A percentile compares a stretch with the other conserved stretches of the same genome.
Conservation (phyloP, 2,888 invertebrate species). For the Chloromyia formosa region DNA sequence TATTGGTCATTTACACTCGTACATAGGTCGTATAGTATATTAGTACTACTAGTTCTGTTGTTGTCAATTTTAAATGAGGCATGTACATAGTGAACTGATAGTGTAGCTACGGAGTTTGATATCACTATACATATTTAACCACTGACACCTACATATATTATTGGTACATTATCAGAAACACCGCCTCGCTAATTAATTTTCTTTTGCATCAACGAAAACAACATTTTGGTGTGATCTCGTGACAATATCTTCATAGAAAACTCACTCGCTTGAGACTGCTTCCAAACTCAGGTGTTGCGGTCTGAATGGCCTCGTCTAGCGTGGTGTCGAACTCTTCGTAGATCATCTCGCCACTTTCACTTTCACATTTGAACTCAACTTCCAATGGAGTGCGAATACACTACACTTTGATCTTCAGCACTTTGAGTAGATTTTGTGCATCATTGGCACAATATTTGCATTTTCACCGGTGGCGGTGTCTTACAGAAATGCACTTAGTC, state of each 20-base stretch:
- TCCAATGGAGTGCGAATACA: too few species aligned
- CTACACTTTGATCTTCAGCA: not conserved
- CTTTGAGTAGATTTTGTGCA: not conserved
- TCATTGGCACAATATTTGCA: not conserved
- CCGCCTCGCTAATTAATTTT: too few species aligned
- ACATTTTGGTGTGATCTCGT: too few species aligned
- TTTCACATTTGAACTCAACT: constrained; percentile 2
- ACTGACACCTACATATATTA: too few species aligned
- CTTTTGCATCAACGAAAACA: not conserved
- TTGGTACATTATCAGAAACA: too few species aligned
- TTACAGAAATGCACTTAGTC: not conserved
- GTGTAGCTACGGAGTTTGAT: too few species aligned
- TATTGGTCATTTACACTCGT: too few species aligned
- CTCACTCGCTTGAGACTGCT: constrained; percentile 45
- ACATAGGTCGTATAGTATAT: too few species aligned
- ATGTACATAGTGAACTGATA: too few species aligned
- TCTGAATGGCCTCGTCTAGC: constrained; percentile 38
- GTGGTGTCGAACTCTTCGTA: constrained; percentile 39
- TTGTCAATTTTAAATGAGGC: too few species aligned
- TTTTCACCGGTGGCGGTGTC: not conserved
- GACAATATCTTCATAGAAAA: not conserved
- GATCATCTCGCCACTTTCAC: constrained; percentile 29
- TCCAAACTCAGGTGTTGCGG: constrained; percentile 44
- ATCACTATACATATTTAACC: too few species aligned
- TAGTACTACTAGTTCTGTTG: too few species aligned